Base-by-base conservation (phyloP, 2,888 invertebrate species). In the Drosophila rubida region DNA sequence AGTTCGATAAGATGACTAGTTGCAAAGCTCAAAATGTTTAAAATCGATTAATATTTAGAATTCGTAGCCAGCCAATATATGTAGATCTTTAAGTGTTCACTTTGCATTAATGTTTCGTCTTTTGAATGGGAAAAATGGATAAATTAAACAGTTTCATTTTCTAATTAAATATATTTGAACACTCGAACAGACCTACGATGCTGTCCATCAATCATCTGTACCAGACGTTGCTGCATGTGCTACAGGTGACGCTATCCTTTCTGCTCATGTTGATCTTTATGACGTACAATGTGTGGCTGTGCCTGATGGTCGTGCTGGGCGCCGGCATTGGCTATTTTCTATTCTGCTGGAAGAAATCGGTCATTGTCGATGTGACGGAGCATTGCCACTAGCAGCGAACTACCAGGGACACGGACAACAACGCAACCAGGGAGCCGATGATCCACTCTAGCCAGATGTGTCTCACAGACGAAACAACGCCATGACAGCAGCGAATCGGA, bases 251-350 rank as follows among this genome's bases (percentile, higher is more conserved):
- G 62, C 93, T 98, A 70, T 97, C 97, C 79, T 98, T 98, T 92
- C 95, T 98, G 92, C 94, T 98, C 50, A 98, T 98, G 98, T 93
- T 98, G 91, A 96, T 98, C 80, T 98, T 98, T 91, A 98, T 98
- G 98, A 98, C 98, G 0, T 98, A 97, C 94, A 98, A 98, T 90
- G 95, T 96, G 14, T 98, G 97, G 97, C 93, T 99, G 64, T 98
- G 98, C 91, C 91, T 97, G 48, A 97, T 97, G 0, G 96, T 98
- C 0, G 96, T 97, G 0, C 90, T 96, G 8, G 98, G 98, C 41
- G 97, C 97, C 1, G 97, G 96, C 1, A 94, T 96, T 9, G 98
- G 98, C 19, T 98, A 98, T 92, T 98, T 98, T 92, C 93, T 98
- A 41, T 98, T 98, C 90, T 98, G 98, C 59, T 98, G 98, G 98